A percentile compares a stretch with the other conserved stretches of the same genome.
These are phyloP conservation scores for Plodia interpunctella DNA, from an alignment of 1,140 invertebrate species.

Conservation along the genomic window DNA sequence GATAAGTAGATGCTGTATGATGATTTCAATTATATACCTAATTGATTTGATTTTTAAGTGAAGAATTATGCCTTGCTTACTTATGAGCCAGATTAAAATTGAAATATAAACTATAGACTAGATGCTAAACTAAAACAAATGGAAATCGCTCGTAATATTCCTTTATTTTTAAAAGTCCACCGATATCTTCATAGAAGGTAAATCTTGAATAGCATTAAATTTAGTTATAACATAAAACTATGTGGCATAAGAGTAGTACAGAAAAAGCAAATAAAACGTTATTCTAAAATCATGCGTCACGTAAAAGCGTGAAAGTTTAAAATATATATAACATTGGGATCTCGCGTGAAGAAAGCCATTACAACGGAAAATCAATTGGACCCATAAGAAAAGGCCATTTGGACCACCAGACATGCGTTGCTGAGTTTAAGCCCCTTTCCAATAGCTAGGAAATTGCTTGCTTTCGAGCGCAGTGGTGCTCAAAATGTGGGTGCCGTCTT, in stretches of 20 bases:
- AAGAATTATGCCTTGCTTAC: too few relatives aligned
- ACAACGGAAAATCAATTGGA: constrained; percentile 10
- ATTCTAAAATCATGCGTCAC: not conserved
- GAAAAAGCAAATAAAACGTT: not conserved
- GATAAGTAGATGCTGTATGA: not conserved
- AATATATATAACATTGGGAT: constrained; percentile 11
- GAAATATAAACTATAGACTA: too few relatives aligned
- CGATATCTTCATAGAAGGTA: too few relatives aligned
- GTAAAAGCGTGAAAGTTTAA: constrained; percentile 3
- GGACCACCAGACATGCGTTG: constrained; percentile 23
- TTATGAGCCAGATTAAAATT: too few relatives aligned
- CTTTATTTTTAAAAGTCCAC: too few relatives aligned
- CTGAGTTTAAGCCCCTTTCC: constrained; percentile 46
- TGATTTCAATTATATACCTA: too few relatives aligned
- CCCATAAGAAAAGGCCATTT: constrained; percentile 10
- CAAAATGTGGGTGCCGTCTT: not conserved
- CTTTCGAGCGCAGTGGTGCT: constrained; percentile 21
- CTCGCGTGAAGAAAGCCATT: constrained; percentile 12
- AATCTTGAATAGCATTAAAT: not conserved
- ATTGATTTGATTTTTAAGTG: too few relatives aligned
- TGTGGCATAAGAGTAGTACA: not conserved
- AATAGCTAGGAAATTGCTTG: constrained; percentile 43
- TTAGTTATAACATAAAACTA: not conserved
- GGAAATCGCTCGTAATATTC: too few relatives aligned
- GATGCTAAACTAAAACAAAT: too few relatives aligned